Evolutionary conservation across 2,113 vertebrate genomes (phyloP).

Genomic region (Coptodon rendalli): DNA sequence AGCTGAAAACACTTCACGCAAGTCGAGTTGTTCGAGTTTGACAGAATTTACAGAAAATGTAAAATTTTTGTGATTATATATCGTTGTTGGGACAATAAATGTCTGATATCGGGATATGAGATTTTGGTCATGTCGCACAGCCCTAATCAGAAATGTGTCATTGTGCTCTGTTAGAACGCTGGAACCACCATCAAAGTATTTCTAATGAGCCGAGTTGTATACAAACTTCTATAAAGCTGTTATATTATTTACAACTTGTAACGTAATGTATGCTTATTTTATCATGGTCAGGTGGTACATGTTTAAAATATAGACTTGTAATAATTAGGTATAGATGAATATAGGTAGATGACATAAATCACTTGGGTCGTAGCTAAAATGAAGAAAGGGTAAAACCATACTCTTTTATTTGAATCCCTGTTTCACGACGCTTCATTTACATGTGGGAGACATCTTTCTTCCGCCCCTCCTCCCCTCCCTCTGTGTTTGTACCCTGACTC

Average conservation of each 20-base stretch:
- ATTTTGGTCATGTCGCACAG: neutral
- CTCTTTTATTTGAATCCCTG: neutral
- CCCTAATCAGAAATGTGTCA: neutral
- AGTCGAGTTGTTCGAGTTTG: neutral
- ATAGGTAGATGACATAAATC: neutral
- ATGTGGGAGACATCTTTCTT: neutral
- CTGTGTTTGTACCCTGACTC: slow-evolving; percentile 36
- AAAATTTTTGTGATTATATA: rapidly evolving
- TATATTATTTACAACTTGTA: neutral
- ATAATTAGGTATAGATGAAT: neutral
- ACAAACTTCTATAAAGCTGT: neutral
- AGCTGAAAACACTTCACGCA: too few relatives aligned
- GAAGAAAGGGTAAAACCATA: neutral
- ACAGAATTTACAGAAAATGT: neutral
- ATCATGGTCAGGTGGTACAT: neutral
- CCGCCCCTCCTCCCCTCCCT: neutral
- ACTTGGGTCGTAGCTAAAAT: neutral
- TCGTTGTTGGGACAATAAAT: neutral
- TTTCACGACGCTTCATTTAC: neutral
- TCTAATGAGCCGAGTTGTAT: neutral
- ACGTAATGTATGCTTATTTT: neutral
- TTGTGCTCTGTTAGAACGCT: neutral
- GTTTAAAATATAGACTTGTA: neutral
- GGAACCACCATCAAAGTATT: neutral
- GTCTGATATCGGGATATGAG: neutral